phyloP scores from a whole-genome alignment of 2,113 vertebrate genomes.

The Illadopsis cleaveri region DNA sequence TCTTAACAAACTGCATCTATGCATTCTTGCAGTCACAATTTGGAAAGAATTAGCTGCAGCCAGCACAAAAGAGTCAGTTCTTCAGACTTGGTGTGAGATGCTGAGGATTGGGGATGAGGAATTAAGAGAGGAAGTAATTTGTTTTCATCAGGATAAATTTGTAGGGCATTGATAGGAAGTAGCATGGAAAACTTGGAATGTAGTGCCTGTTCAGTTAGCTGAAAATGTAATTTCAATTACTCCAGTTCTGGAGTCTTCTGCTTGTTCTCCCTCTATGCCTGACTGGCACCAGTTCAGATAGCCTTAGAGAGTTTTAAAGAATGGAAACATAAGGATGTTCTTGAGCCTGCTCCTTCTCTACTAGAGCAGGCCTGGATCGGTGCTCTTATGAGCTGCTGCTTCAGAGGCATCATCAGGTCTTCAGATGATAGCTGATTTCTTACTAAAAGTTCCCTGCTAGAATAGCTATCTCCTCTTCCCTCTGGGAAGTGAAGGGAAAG shows the following conservation, averaged over 20 bases:
- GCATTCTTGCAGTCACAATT: not conserved
- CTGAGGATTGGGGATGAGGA: not conserved
- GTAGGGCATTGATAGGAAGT: not conserved
- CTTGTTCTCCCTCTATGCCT: not conserved
- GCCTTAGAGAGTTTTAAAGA: not conserved
- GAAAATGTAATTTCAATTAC: not conserved
- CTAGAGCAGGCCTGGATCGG: not conserved
- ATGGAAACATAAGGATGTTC: not conserved
- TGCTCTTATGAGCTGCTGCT: not conserved
- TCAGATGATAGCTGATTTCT: not conserved
- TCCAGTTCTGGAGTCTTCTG: not conserved
- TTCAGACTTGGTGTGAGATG: not conserved
- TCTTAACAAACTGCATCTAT: not conserved
- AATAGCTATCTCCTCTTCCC: not conserved
- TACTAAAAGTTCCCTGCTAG: not conserved
- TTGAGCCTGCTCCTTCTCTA: not conserved
- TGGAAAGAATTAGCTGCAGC: not conserved
- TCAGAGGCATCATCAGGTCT: not conserved
- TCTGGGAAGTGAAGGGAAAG: not conserved
- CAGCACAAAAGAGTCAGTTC: not conserved
- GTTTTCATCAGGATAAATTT: not conserved
- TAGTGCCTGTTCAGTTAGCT: not conserved
- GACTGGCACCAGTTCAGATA: not conserved
- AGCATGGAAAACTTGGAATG: not conserved
- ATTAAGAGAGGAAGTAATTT: not conserved